Conservation (phyloP, 1,140 invertebrate genomes). For the Drosophila serrata region DNA sequence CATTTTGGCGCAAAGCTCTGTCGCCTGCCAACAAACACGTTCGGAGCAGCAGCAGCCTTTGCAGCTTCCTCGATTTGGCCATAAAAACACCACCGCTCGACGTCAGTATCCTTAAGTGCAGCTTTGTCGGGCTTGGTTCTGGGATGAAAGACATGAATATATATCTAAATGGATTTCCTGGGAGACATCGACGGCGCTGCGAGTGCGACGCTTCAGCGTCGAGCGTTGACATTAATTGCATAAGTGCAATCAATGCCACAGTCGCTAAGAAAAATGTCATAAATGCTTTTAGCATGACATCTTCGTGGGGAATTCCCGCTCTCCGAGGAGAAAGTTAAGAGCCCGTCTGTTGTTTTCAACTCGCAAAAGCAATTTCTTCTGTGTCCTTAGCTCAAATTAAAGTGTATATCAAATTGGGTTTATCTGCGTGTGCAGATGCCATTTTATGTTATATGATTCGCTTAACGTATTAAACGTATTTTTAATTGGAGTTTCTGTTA, state of each 20-base stretch:
- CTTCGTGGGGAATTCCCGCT: slow-evolving; percentile 9
- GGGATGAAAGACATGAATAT: slow-evolving; percentile 37
- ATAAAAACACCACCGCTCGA: slow-evolving; percentile 55
- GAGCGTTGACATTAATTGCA: slow-evolving; percentile 70
- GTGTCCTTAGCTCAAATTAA: slow-evolving; percentile 24
- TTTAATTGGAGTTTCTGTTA: not conserved
- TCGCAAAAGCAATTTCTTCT: slow-evolving; percentile 28
- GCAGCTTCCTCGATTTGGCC: slow-evolving; percentile 60
- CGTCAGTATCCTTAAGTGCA: slow-evolving; percentile 53
- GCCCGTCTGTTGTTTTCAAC: slow-evolving; percentile 2
- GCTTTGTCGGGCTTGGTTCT: slow-evolving; percentile 10
- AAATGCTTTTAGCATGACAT: slow-evolving; percentile 40
- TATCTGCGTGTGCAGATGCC: slow-evolving; percentile 4
- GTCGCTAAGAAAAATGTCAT: slow-evolving; percentile 40
- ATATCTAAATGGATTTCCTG: slow-evolving; percentile 70
- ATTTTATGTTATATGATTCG: not conserved
- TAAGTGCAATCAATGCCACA: slow-evolving; percentile 68
- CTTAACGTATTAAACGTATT: not conserved
- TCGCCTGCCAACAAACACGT: slow-evolving; percentile 66
- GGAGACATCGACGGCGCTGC: slow-evolving; percentile 43
- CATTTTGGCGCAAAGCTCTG: slow-evolving; percentile 66
- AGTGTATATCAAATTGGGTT: slow-evolving; percentile 24
- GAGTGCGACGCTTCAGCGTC: slow-evolving; percentile 19
- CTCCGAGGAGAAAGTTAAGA: not conserved
- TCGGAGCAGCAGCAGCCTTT: slow-evolving; percentile 24